Evolutionary conservation across 2,113 vertebrate genomes (phyloP).

Genomic region (Lagenorhynchus albirostris): DNA sequence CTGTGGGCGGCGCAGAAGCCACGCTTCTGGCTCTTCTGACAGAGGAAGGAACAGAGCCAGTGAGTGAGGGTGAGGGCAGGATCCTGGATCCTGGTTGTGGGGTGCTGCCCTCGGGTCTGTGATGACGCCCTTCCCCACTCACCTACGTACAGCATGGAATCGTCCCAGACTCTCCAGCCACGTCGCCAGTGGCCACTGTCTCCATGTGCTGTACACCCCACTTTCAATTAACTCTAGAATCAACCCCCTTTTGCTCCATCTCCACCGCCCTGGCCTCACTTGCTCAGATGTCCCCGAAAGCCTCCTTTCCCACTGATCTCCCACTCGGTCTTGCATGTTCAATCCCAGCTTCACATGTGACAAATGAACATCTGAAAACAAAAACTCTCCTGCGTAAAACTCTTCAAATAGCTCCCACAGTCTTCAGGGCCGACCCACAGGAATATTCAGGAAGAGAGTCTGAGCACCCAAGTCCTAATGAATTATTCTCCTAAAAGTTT

Average conservation of each 20-base stretch:
- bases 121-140: rapidly evolving
- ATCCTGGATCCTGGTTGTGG: background rate
- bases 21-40: background rate
- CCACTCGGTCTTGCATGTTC: background rate
- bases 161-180: background rate
- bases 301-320: background rate
- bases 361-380: background rate
- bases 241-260: background rate
- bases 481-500: background rate
- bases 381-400: background rate
- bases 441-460: background rate
- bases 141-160: rapidly evolving
- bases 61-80: background rate
- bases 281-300: background rate
- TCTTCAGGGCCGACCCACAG: background rate
- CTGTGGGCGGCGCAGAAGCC: background rate
- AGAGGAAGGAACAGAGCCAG: background rate
- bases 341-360: background rate
- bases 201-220: rapidly evolving
- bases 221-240: background rate
- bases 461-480: background rate
- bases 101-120: background rate
- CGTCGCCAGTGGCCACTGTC: rapidly evolving
- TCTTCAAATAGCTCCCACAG: background rate
- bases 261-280: background rate